These are phyloP conservation scores for Beris chalybata DNA, from an alignment of 2,888 invertebrate genomes.

Conservation along the genomic window DNA sequence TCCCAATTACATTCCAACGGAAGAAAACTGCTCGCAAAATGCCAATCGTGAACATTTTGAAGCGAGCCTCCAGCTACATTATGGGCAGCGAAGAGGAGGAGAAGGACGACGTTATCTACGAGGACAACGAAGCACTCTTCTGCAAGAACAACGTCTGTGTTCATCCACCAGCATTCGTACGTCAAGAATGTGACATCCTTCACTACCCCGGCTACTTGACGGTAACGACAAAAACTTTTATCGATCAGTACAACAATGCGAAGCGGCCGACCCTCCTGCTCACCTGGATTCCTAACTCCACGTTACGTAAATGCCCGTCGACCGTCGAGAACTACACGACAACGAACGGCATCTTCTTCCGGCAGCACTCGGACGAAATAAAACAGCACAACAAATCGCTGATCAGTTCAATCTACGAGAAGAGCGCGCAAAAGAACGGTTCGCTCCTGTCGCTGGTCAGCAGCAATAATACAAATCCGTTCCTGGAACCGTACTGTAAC, in stretches of 20 bases:
- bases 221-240: slow-evolving; percentile 79
- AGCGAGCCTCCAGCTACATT: slow-evolving; percentile 78
- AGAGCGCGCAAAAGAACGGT: slow-evolving; percentile 33
- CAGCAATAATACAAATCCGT: slow-evolving; percentile 55
- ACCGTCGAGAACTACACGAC: slow-evolving; percentile 62
- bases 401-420: slow-evolving; percentile 14
- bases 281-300: slow-evolving; percentile 94
- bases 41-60: slow-evolving; percentile 77
- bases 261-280: slow-evolving; percentile 81
- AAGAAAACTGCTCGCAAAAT: slow-evolving; percentile 56
- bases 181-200: slow-evolving; percentile 79
- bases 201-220: slow-evolving; percentile 93
- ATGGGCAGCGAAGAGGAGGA: slow-evolving; percentile 66
- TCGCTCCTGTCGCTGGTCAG: slow-evolving; percentile 33
- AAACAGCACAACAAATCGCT: slow-evolving; percentile 27
- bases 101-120: slow-evolving; percentile 66
- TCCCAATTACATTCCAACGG: neutral
- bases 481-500: slow-evolving; percentile 51
- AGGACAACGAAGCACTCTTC: slow-evolving; percentile 83
- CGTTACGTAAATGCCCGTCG: slow-evolving; percentile 81
- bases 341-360: slow-evolving; percentile 31
- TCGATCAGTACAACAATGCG: slow-evolving; percentile 74
- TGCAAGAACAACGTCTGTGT: slow-evolving; percentile 98
- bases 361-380: slow-evolving; percentile 37
- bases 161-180: slow-evolving; percentile 84